A percentile compares a stretch with the other conserved stretches of the same genome.
Conservation (phyloP, 2,888 invertebrate genomes). For the Gymnosoma rotundatum region DNA sequence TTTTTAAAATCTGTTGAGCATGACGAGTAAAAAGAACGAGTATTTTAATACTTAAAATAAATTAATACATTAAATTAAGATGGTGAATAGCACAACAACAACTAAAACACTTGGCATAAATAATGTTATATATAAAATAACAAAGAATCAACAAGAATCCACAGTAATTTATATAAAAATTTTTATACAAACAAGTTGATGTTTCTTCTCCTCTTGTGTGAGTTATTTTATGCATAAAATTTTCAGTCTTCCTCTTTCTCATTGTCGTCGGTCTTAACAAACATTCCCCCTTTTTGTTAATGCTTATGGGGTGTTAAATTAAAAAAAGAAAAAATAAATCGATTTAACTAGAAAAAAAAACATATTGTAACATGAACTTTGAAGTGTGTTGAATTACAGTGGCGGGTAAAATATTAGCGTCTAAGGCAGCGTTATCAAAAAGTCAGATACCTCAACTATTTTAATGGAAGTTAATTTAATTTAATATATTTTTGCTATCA, state of each 20-base stretch:
- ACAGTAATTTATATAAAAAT: constrained; percentile 22
- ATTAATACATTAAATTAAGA: constrained; percentile 41
- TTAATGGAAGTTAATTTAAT: too few relatives aligned
- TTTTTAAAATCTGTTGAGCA: background rate
- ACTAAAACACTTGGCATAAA: constrained; percentile 9
- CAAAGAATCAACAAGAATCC: constrained; percentile 16
- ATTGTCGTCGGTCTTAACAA: background rate
- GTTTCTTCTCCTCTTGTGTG: constrained; percentile 2
- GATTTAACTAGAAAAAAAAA: constrained; percentile 23
- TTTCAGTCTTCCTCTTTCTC: background rate
- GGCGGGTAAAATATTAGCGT: constrained; percentile 11
- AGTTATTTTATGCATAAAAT: constrained; percentile 6
- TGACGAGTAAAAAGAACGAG: background rate
- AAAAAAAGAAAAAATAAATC: constrained; percentile 34
- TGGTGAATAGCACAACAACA: background rate
- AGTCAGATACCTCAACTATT: too few relatives aligned
- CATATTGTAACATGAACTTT: constrained; percentile 29
- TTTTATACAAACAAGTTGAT: constrained; percentile 13
- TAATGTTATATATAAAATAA: constrained; percentile 7
- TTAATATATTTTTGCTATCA: too few relatives aligned
- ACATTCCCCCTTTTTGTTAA: constrained; percentile 36
- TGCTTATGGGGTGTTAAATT: constrained; percentile 55
- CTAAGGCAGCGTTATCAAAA: too few relatives aligned
- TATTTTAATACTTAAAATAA: constrained; percentile 46
- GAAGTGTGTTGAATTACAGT: constrained; percentile 16